Evolutionary conservation across 2,888 invertebrate species (phyloP), one percentile per base, ranked within the genome.

Genomic region (Dryobotodes eremita): DNA sequence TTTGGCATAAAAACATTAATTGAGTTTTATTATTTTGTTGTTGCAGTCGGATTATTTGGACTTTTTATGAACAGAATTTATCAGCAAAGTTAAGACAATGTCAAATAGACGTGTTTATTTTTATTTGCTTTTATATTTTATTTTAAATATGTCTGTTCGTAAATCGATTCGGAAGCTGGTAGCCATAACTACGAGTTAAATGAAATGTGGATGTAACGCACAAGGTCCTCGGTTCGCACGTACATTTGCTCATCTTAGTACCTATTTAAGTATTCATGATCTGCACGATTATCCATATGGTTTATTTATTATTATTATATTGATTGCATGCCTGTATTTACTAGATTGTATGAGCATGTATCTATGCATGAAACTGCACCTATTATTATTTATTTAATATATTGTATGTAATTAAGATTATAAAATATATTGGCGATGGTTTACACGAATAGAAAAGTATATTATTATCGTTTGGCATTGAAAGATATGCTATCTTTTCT

Each of bases 161-260:
- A 93, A 93, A 92, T 89, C 82, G 87, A 88, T 88, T 89, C 81
- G 86, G 87, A 89, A 84, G 88, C 91, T 92, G 92, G 87, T 91
- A 92, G 94, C 94, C 94, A 94, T 94, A 94, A 93, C 94, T 94
- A 92, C 94, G 83, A 89, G 82, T 82, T 85, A 88, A 90, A 77
- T 84, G 84, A 86, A 83, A 89, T 91, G 92, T 93, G 91, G 77
- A 86, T 90, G 92, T 92, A 88, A 90, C 84, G 93, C 94, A 94
- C 94, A 90, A 89, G 91, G 91, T 91, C 91, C 89, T 89, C 89
- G 90, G 92, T 90, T 90, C 90, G 93, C 94, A 93, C 93, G 92
- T 89, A 90, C 88, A 84, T 82, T 86, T 89, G 84, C 81, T 86
- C 89, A 88, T 86, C 68, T 83, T 70, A 75, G 70, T 86, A 72